These are phyloP conservation scores for Tylochromis polylepis DNA, from an alignment of 2,113 vertebrate genomes.

Conservation along the genomic window DNA sequence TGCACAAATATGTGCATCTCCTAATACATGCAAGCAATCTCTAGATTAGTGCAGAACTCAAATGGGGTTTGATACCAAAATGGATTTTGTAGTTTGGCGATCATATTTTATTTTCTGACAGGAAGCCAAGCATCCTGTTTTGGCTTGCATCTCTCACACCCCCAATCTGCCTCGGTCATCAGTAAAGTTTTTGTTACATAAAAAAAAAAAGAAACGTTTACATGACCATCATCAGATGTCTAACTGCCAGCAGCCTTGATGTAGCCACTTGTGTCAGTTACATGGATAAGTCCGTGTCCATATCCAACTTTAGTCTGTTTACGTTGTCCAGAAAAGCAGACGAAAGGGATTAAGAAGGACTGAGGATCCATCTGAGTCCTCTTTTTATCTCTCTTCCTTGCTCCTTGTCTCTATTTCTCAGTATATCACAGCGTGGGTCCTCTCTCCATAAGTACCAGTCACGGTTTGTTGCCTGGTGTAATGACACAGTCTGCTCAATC, in stretches of 20 bases:
- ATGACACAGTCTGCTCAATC: slow-evolving; percentile 23
- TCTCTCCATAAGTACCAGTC: slow-evolving; percentile 8
- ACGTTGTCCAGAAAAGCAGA: slow-evolving; percentile 31
- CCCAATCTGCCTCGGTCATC: background rate
- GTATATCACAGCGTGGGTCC: background rate
- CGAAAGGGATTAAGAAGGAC: slow-evolving; percentile 40
- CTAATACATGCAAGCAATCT: slow-evolving; percentile 1
- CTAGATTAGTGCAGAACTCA: slow-evolving; percentile 47
- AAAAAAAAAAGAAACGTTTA: background rate
- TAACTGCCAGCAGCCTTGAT: background rate
- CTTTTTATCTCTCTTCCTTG: slow-evolving; percentile 3
- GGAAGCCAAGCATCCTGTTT: background rate
- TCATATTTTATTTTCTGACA: slow-evolving; percentile 29
- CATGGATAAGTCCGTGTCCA: background rate
- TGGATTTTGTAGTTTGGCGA: slow-evolving; percentile 43
- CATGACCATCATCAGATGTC: background rate
- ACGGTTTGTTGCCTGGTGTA: background rate
- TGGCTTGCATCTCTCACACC: background rate
- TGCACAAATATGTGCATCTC: background rate
- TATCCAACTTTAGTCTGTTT: slow-evolving; percentile 44
- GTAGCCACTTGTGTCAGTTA: background rate
- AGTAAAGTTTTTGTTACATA: background rate
- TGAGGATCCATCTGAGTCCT: slow-evolving; percentile 43
- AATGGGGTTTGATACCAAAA: slow-evolving; percentile 45
- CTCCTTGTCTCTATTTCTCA: background rate